Evolutionary conservation across 37 sponge, comb jelly and placozoan genomes (phyloP), one percentile per base, ranked within the genome.

Genomic region (Crambe crambe): DNA sequence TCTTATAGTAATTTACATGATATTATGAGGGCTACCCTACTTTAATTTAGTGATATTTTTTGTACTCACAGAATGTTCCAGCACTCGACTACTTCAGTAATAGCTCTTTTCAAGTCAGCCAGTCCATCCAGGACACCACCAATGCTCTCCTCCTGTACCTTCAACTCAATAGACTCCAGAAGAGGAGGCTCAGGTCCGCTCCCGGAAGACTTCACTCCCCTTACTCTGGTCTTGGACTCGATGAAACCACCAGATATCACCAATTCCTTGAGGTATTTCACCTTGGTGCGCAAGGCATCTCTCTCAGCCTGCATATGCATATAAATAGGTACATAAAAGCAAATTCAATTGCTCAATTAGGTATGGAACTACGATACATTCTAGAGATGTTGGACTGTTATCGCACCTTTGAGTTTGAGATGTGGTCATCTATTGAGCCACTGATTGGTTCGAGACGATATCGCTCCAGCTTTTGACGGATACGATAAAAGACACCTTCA

Each of bases 41-140:
- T n/a, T n/a, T n/a, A n/a, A n/a, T n/a, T n/a, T n/a, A n/a, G n/a
- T n/a, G n/a, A n/a, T n/a, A n/a, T n/a, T n/a, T n/a, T n/a, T n/a
- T 60, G 56, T 1, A 42, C 83, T 75, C 68, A 87, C 88, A 72
- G 32, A 10, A 74, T 87, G 56, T 87, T 87, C 76, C 80, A 87
- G 76, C 78, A 87, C 25, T 69, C 56, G 21, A 87, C 78, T 31
- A 66, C 42, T 22, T 87, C 88, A 51, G 70, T 43, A 35, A 74
- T 43, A 3, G 56, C 15, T 41, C 88, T 64, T 70, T 87, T 87
- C 29, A 87, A 39, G 36, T 88, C 83, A 1, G 37, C 82, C 35
- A 75, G 54, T 15, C 40, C 70, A 61, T 88, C 89, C 58, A 72
- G 79, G 37, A 85, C 44, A n/a, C 22, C 37, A 23, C 3, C 42